Evolutionary conservation across 2,113 vertebrate genomes (phyloP).

Genomic region (Scatophagus argus): DNA sequence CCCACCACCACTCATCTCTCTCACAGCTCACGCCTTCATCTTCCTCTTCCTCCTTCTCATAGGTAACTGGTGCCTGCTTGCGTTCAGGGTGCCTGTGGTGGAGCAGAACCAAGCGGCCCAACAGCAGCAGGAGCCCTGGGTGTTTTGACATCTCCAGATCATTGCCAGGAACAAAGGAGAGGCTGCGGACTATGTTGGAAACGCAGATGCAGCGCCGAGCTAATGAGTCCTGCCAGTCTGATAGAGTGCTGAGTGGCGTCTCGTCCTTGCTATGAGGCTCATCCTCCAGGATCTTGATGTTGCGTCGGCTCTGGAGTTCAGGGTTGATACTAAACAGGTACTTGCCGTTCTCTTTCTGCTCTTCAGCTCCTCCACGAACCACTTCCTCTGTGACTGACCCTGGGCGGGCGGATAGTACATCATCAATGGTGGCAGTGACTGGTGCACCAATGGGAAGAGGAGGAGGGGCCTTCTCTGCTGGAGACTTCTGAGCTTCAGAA

Average conservation of each 20-base stretch:
- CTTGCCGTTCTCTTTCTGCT: constrained; percentile 87
- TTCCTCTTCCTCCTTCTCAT: constrained; percentile 97
- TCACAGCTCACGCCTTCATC: constrained; percentile 95
- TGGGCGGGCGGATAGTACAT: constrained; percentile 89
- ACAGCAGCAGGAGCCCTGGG: constrained; percentile 94
- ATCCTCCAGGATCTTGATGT: constrained; percentile 94
- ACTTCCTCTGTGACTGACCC: constrained; percentile 88
- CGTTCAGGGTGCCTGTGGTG: constrained; percentile 97
- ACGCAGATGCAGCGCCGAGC: constrained; percentile 95
- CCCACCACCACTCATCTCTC: constrained; percentile 99
- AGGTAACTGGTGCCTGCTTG: constrained; percentile 96
- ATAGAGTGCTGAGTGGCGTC: constrained; percentile 93
- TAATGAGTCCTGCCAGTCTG: constrained; percentile 97
- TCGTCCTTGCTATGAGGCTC: constrained; percentile 99
- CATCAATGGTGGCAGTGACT: constrained; percentile 91
- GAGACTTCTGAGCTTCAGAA: constrained; percentile 50
- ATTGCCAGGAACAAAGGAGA: constrained; percentile 96
- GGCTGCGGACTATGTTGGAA: constrained; percentile 97
- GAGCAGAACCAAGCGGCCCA: constrained; percentile 95
- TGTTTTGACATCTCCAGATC: constrained; percentile 98
- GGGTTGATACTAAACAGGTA: constrained; percentile 90
- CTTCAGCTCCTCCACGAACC: constrained; percentile 79
- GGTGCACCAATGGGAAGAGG: constrained; percentile 67
- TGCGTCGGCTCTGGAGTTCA: constrained; percentile 87
- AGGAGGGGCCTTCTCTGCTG: constrained; percentile 28